Conservation (phyloP, 2,888 invertebrate species). For the Junonia oenone region DNA sequence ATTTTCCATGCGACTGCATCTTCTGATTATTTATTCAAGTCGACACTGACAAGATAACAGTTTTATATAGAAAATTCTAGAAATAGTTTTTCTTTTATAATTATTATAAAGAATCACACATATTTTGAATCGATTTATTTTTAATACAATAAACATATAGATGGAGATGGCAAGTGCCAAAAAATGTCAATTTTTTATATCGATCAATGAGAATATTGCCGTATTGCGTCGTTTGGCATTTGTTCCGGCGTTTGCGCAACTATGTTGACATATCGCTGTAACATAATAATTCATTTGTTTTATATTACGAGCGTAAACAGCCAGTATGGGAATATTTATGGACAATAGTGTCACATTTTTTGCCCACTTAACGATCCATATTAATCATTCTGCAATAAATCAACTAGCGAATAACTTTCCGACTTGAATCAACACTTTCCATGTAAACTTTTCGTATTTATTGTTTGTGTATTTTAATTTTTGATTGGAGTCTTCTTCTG, state of each 20-base stretch:
- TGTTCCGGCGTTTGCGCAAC: constrained; percentile 50
- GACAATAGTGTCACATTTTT: constrained; percentile 1
- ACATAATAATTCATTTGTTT: constrained; percentile 42
- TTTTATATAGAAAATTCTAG: too few relatives aligned
- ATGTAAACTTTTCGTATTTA: too few relatives aligned
- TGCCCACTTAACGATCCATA: background rate
- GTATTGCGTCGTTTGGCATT: constrained; percentile 51
- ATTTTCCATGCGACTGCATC: too few relatives aligned
- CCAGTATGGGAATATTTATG: constrained; percentile 16
- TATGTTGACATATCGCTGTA: constrained; percentile 46
- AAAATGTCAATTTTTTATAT: constrained; percentile 5
- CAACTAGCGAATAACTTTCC: background rate
- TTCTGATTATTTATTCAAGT: too few relatives aligned
- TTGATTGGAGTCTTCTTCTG: too few relatives aligned
- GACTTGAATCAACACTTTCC: background rate
- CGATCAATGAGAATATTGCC: constrained; percentile 33
- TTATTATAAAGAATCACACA: background rate
- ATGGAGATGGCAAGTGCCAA: background rate
- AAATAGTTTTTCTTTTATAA: too few relatives aligned
- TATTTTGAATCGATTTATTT: background rate
- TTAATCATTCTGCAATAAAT: background rate
- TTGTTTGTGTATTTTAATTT: too few relatives aligned
- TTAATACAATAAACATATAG: background rate
- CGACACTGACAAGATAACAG: too few relatives aligned
- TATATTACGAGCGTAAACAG: constrained; percentile 6